Evolutionary conservation across 2,797 vertebrate species (phyloP), one percentile per base, ranked within the genome.

Genomic region (Enteromius afrohamiltoni): DNA sequence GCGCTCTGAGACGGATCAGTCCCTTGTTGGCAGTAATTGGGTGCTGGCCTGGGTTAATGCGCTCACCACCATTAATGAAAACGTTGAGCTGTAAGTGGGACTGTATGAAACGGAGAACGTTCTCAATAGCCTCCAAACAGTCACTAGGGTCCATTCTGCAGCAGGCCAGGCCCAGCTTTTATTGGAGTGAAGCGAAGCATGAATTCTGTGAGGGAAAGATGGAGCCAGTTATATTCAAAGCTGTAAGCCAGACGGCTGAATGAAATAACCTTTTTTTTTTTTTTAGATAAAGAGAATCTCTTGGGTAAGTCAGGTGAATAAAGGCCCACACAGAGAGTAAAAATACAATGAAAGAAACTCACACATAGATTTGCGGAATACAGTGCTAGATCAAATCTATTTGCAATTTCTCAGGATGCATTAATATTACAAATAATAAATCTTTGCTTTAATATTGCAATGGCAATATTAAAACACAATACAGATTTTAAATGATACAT

Each of bases 61-160:
- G 95, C 97, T 97, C 96, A 96, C 96, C 97, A 96, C 98, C 96
- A 96, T 98, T 97, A 98, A 98, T 98, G 97, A 97, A 98, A 98
- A 98, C 97, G 96, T 97, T 96, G 96, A 95, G 96, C 97, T 99
- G 96, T 98, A 96, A 97, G 95, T 94, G 92, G 96, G 95, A 96
- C 96, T 96, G 96, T 97, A 97, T 97, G 96, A 98, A 98, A 97
- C 96, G 96, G 96, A 96, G 96, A 95, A 94, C 93, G 93, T 95
- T 98, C 97, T 98, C 96, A 97, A 96, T 97, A 96, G 97, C 95
- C 95, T 94, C 94, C 93, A 93, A 93, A 80, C 93, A 94, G 95
- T 95, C 96, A 94, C 93, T 95, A 95, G 96, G 95, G 96, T 96
- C 97, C 96, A 91, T 91, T 96, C 95, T 95, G 93, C 94, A 85